phyloP scores from a whole-genome alignment of 1,140 invertebrate species.

The Mya arenaria region DNA sequence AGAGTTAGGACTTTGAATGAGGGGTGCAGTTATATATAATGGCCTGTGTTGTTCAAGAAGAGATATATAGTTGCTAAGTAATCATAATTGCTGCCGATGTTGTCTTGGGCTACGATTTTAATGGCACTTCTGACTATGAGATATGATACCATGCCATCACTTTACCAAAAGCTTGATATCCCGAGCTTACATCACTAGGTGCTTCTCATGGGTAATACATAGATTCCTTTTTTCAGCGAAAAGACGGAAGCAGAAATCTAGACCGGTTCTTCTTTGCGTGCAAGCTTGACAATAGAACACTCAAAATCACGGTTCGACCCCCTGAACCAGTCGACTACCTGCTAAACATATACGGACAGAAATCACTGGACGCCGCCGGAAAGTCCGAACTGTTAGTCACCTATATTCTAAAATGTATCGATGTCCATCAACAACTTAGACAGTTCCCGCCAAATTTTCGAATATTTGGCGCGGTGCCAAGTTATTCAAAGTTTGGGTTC shows the following conservation, averaged over 20 bases:
- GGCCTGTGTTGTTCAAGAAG: too few relatives aligned
- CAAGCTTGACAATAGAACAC: slow-evolving; percentile 36
- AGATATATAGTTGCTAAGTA: too few relatives aligned
- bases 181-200: too few relatives aligned
- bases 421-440: neutral
- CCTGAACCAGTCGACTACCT: slow-evolving; percentile 46
- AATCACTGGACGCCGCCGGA: slow-evolving; percentile 26
- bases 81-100: too few relatives aligned
- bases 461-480: slow-evolving; percentile 41
- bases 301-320: slow-evolving; percentile 33
- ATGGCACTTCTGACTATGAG: too few relatives aligned
- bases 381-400: slow-evolving; percentile 42
- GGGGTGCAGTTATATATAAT: too few relatives aligned
- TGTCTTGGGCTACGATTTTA: too few relatives aligned
- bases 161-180: too few relatives aligned
- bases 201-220: too few relatives aligned
- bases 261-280: slow-evolving; percentile 35
- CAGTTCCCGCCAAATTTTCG: slow-evolving; percentile 47
- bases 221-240: slow-evolving; percentile 27
- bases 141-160: too few relatives aligned
- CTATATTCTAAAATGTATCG: slow-evolving; percentile 47
- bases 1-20: too few relatives aligned
- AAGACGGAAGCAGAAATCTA: slow-evolving; percentile 47
- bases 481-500: slow-evolving; percentile 46
- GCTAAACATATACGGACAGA: slow-evolving; percentile 40